These are phyloP conservation scores for Oostethus manadensis DNA, from an alignment of 2,113 vertebrate genomes.

Conservation along the genomic window DNA sequence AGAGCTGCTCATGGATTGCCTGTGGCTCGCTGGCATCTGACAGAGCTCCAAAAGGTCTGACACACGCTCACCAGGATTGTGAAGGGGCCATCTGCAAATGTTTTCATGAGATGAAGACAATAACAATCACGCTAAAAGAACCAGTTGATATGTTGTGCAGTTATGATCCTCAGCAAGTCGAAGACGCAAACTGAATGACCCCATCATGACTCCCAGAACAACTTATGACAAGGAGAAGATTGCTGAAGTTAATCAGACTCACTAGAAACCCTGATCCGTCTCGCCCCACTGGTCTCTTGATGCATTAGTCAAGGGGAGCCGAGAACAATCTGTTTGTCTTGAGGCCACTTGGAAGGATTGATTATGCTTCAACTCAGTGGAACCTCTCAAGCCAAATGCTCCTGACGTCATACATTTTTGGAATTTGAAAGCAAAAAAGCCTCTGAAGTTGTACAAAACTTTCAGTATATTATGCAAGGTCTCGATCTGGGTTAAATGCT, in stretches of 20 bases:
- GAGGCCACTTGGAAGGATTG: no score
- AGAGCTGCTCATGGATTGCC: slow-evolving; percentile 52
- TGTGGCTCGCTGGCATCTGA: slow-evolving; percentile 23
- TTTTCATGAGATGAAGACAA: slow-evolving; percentile 38
- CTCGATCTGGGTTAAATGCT: no score
- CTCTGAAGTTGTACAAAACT: no score
- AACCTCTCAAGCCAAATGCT: no score
- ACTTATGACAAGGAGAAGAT: slow-evolving; percentile 11
- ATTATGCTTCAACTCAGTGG: no score
- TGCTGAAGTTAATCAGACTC: slow-evolving; percentile 36
- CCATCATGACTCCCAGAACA: slow-evolving; percentile 18
- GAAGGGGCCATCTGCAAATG: slow-evolving; percentile 43
- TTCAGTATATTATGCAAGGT: no score
- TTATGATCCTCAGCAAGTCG: slow-evolving; percentile 16
- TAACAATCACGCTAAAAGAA: slow-evolving; percentile 50
- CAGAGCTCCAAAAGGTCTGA: slow-evolving; percentile 48
- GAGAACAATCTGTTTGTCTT: no score
- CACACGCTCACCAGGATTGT: slow-evolving; percentile 54
- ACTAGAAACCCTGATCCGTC: no score
- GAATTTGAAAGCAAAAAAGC: no score
- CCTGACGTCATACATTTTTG: no score
- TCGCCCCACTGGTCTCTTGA: slow-evolving; percentile 55
- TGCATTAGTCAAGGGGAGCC: slow-evolving; percentile 40
- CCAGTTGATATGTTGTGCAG: slow-evolving; percentile 30
- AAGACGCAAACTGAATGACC: slow-evolving; percentile 36